phyloP scores from a whole-genome alignment of 2,888 invertebrate species.

The Pyrochroa serraticornis region DNA sequence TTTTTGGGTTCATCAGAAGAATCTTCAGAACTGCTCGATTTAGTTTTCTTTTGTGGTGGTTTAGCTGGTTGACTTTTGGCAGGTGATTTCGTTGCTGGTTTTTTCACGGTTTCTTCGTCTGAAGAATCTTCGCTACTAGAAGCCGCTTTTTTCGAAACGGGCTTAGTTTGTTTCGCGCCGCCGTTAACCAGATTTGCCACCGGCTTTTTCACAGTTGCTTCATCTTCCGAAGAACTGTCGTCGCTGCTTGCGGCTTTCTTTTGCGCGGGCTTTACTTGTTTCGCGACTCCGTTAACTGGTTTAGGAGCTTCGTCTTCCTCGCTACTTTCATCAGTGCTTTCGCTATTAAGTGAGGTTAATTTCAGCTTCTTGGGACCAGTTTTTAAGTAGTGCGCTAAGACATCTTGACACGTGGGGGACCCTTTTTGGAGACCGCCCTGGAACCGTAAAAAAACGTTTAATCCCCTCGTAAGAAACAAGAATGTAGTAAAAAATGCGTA shows the following conservation, averaged over 20 bases:
- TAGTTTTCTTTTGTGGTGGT: conserved; percentile 28
- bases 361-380: conserved; percentile 53
- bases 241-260: conserved; percentile 36
- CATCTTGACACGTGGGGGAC: conserved; percentile 67
- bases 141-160: not conserved
- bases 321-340: conserved; percentile 36
- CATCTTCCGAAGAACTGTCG: conserved; percentile 41
- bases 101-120: conserved; percentile 17
- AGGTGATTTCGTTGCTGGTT: conserved; percentile 23
- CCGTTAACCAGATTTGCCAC: conserved; percentile 3
- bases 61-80: conserved; percentile 29
- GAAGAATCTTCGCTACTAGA: not conserved
- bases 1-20: conserved; percentile 45
- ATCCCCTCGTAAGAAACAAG: not conserved
- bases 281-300: conserved; percentile 28
- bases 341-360: conserved; percentile 32
- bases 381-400: conserved; percentile 65
- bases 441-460: conserved; percentile 44
- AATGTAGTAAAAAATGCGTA: not conserved
- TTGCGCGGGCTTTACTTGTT: conserved; percentile 23
- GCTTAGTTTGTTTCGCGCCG: not conserved
- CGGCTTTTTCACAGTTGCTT: conserved; percentile 21
- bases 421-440: conserved; percentile 70
- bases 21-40: conserved; percentile 32
- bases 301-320: conserved; percentile 42